phyloP scores from a whole-genome alignment of 2,888 invertebrate species.

The Tachina fera region DNA sequence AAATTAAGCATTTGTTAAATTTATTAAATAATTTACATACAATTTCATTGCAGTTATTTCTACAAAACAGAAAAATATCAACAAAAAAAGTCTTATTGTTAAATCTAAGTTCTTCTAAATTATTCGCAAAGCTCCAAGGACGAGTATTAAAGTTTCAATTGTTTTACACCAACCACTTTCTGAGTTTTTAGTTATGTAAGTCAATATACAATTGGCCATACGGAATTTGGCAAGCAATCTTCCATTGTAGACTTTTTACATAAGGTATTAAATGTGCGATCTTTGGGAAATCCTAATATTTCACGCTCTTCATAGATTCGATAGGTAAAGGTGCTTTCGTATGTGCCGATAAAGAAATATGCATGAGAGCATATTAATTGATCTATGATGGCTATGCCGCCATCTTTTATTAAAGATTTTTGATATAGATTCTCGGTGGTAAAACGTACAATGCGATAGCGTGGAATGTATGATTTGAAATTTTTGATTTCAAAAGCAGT shows the following conservation, averaged over 20 bases:
- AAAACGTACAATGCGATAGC: conserved; percentile 78
- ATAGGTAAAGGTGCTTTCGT: conserved; percentile 97
- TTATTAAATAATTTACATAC: too few relatives aligned
- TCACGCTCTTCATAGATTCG: conserved; percentile 99
- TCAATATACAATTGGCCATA: conserved; percentile 86
- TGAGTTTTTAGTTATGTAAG: neutral
- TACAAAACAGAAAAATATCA: too few relatives aligned
- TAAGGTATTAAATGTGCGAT: conserved; percentile 92
- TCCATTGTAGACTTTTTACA: conserved; percentile 85
- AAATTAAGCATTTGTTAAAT: too few relatives aligned
- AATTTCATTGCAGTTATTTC: too few relatives aligned
- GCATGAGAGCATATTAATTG: conserved; percentile 97
- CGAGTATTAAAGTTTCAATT: neutral
- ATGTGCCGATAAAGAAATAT: conserved; percentile 93
- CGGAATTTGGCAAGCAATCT: conserved; percentile 89
- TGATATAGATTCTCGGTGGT: conserved; percentile 78
- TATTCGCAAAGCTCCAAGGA: neutral
- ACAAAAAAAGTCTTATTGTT: neutral
- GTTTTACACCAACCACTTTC: neutral
- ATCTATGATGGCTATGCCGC: conserved; percentile 95
- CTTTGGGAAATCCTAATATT: conserved; percentile 92
- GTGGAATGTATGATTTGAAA: conserved; percentile 78
- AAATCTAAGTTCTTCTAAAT: neutral
- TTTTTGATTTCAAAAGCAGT: conserved; percentile 83
- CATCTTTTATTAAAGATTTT: conserved; percentile 85